These are phyloP conservation scores for Ectemnius lituratus DNA, from an alignment of 2,888 invertebrate species.

Conservation along the genomic window DNA sequence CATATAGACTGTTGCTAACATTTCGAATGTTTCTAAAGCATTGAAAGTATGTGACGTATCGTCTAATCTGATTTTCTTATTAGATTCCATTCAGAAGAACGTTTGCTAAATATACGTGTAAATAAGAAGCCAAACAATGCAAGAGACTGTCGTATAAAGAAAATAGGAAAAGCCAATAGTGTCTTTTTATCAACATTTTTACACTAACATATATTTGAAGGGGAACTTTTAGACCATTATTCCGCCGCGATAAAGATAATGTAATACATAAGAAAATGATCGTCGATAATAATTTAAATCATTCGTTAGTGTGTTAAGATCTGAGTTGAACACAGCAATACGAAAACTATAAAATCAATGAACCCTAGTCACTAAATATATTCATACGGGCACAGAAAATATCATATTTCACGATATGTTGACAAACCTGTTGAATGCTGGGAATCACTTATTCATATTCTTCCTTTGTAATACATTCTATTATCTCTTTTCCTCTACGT, in stretches of 20 bases:
- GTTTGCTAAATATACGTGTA: slow-evolving; percentile 19
- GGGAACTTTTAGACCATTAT: neutral
- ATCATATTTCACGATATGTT: slow-evolving; percentile 2
- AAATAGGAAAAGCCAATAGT: neutral
- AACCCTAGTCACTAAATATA: slow-evolving; percentile 38
- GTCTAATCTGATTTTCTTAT: slow-evolving; percentile 18
- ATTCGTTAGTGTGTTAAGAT: slow-evolving; percentile 11
- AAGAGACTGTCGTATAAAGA: neutral
- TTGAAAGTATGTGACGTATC: slow-evolving; percentile 16
- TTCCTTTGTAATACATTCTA: slow-evolving; percentile 11
- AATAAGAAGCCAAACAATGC: slow-evolving; percentile 20
- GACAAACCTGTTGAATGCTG: slow-evolving; percentile 19
- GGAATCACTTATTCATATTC: slow-evolving; percentile 35
- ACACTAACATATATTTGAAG: neutral
- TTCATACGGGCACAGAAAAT: slow-evolving; percentile 13
- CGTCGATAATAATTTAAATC: slow-evolving; percentile 12
- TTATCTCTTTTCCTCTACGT: slow-evolving; percentile 27
- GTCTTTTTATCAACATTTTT: slow-evolving; percentile 17
- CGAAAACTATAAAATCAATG: slow-evolving; percentile 5
- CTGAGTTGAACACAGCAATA: slow-evolving; percentile 15
- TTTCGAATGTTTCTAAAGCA: too few relatives aligned
- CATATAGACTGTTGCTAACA: too few relatives aligned
- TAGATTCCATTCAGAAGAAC: neutral
- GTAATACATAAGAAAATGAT: too few relatives aligned
- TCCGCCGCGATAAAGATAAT: neutral